A percentile compares a stretch with the other conserved stretches of the same genome.
Evolutionary conservation across 2,888 invertebrate genomes (phyloP).

Genomic region (Saturnia pavonia): DNA sequence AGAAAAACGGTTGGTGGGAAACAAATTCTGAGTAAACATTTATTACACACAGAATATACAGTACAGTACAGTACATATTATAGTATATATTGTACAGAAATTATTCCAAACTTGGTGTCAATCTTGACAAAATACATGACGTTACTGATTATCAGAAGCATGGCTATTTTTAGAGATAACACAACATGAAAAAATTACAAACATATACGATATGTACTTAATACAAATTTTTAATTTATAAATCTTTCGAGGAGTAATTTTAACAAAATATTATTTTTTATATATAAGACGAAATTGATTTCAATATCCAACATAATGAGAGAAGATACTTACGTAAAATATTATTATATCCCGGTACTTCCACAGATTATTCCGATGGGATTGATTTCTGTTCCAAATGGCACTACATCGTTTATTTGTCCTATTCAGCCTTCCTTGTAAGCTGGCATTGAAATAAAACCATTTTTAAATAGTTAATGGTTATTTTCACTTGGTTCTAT

Average conservation of each 20-base stretch:
- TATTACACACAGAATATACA: not conserved
- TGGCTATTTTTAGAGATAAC: no score
- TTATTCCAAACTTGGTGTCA: no score
- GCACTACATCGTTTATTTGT: conserved; percentile 63
- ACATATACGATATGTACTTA: not conserved
- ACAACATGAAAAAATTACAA: no score
- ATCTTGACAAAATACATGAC: no score
- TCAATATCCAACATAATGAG: not conserved
- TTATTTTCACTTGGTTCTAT: no score
- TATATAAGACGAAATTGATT: not conserved
- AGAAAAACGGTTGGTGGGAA: no score
- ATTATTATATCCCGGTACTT: conserved; percentile 48
- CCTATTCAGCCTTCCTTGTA: conserved; percentile 62
- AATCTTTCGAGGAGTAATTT: no score
- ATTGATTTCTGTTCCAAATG: conserved; percentile 44
- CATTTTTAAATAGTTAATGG: not conserved
- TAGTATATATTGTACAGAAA: no score
- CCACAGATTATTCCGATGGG: conserved; percentile 58
- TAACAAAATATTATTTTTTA: not conserved
- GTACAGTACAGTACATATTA: no score
- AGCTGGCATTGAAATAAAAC: conserved; percentile 49
- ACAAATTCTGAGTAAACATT: not conserved
- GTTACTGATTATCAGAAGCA: no score
- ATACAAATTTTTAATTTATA: not conserved
- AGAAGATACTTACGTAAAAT: conserved; percentile 61